phyloP scores from a whole-genome alignment of 2,113 vertebrate genomes.

The Forbesichthys agassizii region DNA sequence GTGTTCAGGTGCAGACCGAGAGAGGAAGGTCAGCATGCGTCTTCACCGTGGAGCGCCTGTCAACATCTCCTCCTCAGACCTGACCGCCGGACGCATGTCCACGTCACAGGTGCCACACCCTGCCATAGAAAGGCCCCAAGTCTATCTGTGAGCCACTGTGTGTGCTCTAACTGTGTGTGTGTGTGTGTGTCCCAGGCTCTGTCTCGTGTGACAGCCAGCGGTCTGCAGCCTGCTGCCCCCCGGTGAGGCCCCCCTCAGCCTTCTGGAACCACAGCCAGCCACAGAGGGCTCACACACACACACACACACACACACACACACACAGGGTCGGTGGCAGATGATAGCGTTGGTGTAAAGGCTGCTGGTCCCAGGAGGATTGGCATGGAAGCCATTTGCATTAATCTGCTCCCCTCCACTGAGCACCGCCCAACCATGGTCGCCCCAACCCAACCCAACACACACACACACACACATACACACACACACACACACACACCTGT shows the following conservation, averaged over 20 bases:
- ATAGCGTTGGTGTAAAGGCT: constrained; percentile 13
- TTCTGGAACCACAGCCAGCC: constrained; percentile 51
- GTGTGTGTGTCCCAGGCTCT: constrained; percentile 80
- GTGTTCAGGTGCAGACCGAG: constrained; percentile 87
- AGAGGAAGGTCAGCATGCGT: constrained; percentile 97
- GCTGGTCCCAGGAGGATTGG: too few species aligned
- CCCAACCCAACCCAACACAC: too few species aligned
- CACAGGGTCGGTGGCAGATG: constrained; percentile 44
- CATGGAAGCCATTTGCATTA: too few species aligned
- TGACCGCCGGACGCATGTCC: constrained; percentile 97
- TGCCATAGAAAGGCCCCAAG: not conserved
- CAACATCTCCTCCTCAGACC: constrained; percentile 94
- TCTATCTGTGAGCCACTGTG: not conserved
- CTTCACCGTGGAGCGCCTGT: constrained; percentile 93
- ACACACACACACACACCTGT: too few species aligned
- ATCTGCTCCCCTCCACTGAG: too few species aligned
- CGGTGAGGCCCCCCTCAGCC: constrained; percentile 82
- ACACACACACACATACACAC: too few species aligned
- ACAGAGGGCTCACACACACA: constrained; percentile 73
- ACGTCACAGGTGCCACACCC: constrained; percentile 86
- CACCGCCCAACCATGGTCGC: too few species aligned
- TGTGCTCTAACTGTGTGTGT: not conserved
- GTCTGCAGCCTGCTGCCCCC: constrained; percentile 93
- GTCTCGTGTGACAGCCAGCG: constrained; percentile 90
- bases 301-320: constrained; percentile 31